Evolutionary conservation across 2,113 vertebrate genomes (phyloP), one percentile per base, ranked within the genome.

Genomic region (Clinocottus analis): DNA sequence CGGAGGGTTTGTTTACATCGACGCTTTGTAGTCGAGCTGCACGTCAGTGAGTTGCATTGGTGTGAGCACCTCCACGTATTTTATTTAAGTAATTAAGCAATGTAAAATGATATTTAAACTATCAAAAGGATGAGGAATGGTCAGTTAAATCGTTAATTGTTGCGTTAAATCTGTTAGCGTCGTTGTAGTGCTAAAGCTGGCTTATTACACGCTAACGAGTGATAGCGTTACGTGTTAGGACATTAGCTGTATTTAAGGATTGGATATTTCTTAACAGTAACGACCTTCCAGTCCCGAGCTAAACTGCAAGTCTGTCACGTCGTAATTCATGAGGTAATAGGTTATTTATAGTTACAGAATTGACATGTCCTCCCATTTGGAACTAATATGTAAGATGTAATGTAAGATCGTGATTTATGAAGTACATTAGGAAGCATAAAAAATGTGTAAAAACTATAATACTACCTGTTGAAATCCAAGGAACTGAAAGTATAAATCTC

Each of bases 1-100:
- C 2, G 25, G 12, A 25, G 12, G 4, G 33, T 47, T 25, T 60
- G 81, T 83, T 63, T 51, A 71, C 56, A 19, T 60, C 13, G 7
- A n/a, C 16, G 12, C 29, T 2, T 11, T 33, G 3, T 31, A 21
- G 51, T 13, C 12, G 41, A 43, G 14, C 13, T 43, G 41, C 41
- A 43, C 5, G 41, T 43, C 41, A 12, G 41, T 43, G 41, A 27
- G 2, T 17, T 45, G 33, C 16, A 45, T 21, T 23, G 19, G 9
- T 35, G 35, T 12, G 21, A 23, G 1, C 43, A 19, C 9, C 37
- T 43, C 2, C 0, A 23, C 1, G 31, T 53, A 1, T 41, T 37
- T 51, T 27, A 23, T 5, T 19, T 3, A 35, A 25, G 23, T 25
- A n/a, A 4, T 3, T 3, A 19, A 19, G 5, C 4, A 49, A 47